A percentile compares a stretch with the other conserved stretches of the same genome.
These are phyloP conservation scores for Atrichornis clamosus DNA, from an alignment of 2,113 vertebrate genomes.

Conservation along the genomic window DNA sequence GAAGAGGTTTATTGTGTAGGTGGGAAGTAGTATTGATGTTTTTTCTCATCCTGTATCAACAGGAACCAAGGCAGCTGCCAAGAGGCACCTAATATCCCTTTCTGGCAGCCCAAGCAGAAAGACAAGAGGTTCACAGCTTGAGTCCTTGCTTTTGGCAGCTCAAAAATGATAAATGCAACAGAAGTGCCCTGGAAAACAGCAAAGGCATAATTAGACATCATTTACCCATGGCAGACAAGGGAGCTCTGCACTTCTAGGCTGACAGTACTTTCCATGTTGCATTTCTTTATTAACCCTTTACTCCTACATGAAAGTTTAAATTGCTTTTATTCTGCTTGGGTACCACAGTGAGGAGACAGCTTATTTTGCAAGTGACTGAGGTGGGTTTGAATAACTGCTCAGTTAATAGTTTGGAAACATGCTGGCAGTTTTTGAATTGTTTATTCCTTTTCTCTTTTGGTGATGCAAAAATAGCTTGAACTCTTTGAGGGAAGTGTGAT, in stretches of 20 bases:
- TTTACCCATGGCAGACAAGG: not conserved
- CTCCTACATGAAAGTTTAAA: not conserved
- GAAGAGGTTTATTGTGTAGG: not conserved
- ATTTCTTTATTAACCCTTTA: not conserved
- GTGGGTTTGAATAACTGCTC: not conserved
- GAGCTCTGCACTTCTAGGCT: not conserved
- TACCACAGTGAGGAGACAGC: not conserved
- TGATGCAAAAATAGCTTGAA: not conserved
- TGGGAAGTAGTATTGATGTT: not conserved
- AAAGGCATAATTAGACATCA: not conserved
- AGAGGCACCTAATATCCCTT: not conserved
- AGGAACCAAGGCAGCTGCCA: not conserved
- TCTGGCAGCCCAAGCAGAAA: not conserved
- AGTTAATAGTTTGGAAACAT: not conserved
- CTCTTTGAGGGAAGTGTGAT: not conserved
- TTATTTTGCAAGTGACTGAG: not conserved
- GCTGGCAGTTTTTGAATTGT: not conserved
- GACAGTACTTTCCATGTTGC: not conserved
- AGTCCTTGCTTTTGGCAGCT: not conserved
- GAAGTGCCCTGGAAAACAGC: not conserved
- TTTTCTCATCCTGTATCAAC: not conserved
- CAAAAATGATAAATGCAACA: not conserved
- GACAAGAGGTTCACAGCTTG: not conserved
- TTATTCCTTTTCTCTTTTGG: not conserved
- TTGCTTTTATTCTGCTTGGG: not conserved